Conservation (phyloP, 2,113 vertebrate genomes). For the Catharus fuscescens region DNA sequence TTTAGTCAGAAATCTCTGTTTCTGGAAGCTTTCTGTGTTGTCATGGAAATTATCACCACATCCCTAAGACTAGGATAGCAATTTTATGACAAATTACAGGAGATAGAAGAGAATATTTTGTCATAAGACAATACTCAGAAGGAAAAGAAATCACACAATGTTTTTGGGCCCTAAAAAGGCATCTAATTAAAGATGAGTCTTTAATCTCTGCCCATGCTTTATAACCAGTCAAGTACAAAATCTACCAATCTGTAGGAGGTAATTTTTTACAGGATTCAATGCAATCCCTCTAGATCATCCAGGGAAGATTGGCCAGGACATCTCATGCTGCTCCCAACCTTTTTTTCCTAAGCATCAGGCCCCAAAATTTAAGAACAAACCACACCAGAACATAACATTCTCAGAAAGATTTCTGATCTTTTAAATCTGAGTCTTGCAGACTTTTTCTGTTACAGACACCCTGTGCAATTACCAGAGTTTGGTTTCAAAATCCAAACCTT, state of each 20-base stretch:
- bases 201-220: not conserved
- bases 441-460: not conserved
- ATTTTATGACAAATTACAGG: slow-evolving; percentile 50
- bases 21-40: slow-evolving; percentile 42
- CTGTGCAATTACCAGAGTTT: not conserved
- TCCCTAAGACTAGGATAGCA: slow-evolving; percentile 16
- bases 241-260: not conserved
- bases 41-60: slow-evolving; percentile 66
- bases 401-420: not conserved
- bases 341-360: not conserved
- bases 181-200: not conserved
- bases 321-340: not conserved
- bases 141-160: not conserved
- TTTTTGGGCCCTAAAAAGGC: slow-evolving; percentile 31
- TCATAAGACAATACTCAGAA: not conserved
- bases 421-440: not conserved
- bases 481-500: not conserved
- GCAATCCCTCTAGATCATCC: not conserved
- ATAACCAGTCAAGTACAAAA: not conserved
- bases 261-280: not conserved
- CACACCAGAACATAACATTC: not conserved
- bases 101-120: slow-evolving; percentile 28
- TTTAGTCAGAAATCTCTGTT: slow-evolving; percentile 53
- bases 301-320: not conserved
- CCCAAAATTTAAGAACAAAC: not conserved